Conservation (phyloP, 2,888 invertebrate species). For the Prosopocoilus inquinatus region DNA sequence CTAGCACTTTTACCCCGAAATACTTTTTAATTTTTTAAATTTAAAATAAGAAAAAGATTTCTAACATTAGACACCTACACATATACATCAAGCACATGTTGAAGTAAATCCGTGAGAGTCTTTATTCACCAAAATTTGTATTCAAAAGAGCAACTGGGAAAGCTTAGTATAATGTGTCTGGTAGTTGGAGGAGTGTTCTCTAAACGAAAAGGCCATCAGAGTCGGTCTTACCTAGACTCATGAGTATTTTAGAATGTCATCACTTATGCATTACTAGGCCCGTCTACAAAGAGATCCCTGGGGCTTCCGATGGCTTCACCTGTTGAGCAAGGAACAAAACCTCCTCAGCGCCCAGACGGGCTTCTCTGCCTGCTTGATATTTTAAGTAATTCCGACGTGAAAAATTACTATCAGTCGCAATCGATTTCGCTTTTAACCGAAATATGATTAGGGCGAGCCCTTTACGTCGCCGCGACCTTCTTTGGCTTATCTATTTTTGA, state of each 20-base stretch:
- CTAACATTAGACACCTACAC: too few species aligned
- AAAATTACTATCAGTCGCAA: constrained; percentile 28
- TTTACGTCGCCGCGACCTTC: constrained; percentile 7
- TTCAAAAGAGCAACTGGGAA: constrained; percentile 12
- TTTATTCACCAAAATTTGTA: constrained; percentile 15
- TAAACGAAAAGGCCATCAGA: constrained; percentile 23
- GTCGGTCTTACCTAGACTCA: constrained; percentile 27
- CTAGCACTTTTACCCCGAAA: too few species aligned
- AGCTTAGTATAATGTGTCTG: constrained; percentile 12
- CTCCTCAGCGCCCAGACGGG: neutral
- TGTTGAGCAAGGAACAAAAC: constrained; percentile 39
- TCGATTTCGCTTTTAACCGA: neutral
- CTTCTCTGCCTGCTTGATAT: neutral
- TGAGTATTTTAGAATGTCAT: constrained; percentile 54
- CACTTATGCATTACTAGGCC: constrained; percentile 62
- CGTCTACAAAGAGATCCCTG: constrained; percentile 56
- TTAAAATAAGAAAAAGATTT: too few species aligned
- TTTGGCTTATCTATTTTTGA: constrained; percentile 17
- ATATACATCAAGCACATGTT: too few species aligned
- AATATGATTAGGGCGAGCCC: constrained; percentile 15
- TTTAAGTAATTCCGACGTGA: constrained; percentile 26
- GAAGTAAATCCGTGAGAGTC: neutral
- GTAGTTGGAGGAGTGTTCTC: constrained; percentile 4
- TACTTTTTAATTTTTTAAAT: too few species aligned
- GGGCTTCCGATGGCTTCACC: constrained; percentile 47